Percentiles rank a stretch among this genome's conserved stretches.
Evolutionary conservation across 2,113 vertebrate species (phyloP).

Genomic region (Psittacula cyanocephala): DNA sequence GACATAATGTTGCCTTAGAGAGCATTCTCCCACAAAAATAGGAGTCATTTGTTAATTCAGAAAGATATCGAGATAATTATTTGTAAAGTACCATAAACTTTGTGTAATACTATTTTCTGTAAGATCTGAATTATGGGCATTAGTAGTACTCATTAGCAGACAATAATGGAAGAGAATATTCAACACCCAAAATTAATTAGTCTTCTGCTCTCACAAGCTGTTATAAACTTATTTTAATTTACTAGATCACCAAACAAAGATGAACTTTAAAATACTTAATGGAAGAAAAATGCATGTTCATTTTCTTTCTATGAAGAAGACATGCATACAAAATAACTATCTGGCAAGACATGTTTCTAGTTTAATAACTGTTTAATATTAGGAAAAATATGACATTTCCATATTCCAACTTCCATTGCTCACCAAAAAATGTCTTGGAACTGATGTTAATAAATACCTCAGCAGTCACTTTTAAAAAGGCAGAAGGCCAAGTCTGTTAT

Average conservation of each 20-base stretch:
- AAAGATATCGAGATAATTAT: not conserved
- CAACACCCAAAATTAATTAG: slow-evolving; percentile 14
- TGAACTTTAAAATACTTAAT: slow-evolving; percentile 35
- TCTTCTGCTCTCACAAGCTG: not conserved
- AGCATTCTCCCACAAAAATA: not conserved
- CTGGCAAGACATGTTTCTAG: slow-evolving; percentile 28
- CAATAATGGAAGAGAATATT: not conserved
- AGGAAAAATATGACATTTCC: slow-evolving; percentile 49
- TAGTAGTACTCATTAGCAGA: not conserved
- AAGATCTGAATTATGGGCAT: not conserved
- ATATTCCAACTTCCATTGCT: slow-evolving; percentile 2
- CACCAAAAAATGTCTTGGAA: slow-evolving; percentile 15
- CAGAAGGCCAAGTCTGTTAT: not conserved
- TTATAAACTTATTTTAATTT: slow-evolving; percentile 20
- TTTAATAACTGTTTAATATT: slow-evolving; percentile 40
- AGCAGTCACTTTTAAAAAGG: slow-evolving; percentile 12
- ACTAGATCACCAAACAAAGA: slow-evolving; percentile 18
- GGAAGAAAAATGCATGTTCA: slow-evolving; percentile 35
- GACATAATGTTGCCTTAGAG: not conserved
- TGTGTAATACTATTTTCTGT: not conserved
- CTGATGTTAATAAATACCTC: slow-evolving; percentile 19
- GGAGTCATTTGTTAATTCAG: not conserved
- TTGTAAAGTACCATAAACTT: not conserved
- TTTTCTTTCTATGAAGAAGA: not conserved
- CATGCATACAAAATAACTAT: slow-evolving; percentile 7